Evolutionary conservation across 2,797 vertebrate species (phyloP).

Genomic region (Halcyon badia): DNA sequence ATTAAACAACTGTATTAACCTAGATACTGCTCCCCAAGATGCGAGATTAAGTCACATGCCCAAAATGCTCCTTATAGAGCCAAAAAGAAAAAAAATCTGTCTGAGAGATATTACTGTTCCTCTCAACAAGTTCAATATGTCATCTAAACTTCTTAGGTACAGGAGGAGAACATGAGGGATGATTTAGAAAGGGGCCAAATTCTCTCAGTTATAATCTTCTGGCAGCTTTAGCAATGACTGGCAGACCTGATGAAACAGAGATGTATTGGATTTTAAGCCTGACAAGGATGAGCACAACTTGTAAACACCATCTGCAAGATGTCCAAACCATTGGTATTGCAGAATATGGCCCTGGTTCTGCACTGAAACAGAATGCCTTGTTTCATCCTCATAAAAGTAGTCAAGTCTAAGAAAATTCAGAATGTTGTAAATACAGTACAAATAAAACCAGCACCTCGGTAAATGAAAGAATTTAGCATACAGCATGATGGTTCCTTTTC

Average conservation of each 20-base stretch:
- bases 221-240: background rate
- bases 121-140: background rate
- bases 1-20: background rate
- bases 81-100: background rate
- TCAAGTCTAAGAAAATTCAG: background rate
- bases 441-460: background rate
- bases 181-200: background rate
- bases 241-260: background rate
- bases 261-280: background rate
- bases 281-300: background rate
- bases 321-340: background rate
- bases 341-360: background rate
- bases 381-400: background rate
- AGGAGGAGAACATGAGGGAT: background rate
- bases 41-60: background rate
- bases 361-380: background rate
- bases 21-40: background rate
- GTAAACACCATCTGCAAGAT: constrained; percentile 45
- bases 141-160: background rate
- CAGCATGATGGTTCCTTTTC: background rate
- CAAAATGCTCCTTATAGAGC: background rate
- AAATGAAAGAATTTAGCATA: background rate
- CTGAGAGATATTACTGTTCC: background rate
- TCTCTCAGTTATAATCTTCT: constrained; percentile 1
- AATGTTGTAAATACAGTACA: background rate